Base-by-base conservation (phyloP, 30 jellyfish, hydroid and myxozoan species). In the Haliclystus octoradiatus region DNA sequence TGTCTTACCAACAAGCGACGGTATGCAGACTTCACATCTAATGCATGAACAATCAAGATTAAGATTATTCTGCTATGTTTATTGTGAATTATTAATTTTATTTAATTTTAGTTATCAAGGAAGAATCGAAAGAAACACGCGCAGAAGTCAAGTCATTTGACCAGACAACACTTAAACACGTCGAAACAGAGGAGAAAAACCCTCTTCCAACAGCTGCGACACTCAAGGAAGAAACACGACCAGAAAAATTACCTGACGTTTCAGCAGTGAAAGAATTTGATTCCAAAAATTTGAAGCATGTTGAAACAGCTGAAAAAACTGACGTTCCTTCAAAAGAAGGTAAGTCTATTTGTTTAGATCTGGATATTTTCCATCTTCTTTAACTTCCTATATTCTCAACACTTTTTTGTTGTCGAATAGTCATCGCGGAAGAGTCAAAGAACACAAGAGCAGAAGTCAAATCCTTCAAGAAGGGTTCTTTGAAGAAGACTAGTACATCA, bases 1-100 rank as follows among this genome's bases (percentile, higher is more conserved):
- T 31, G 95, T 80, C 26, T 72, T 89, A 31, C 98, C 98, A 70
- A 89, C 98, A 1, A 50, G 74, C 1, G 98, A 89, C 26, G 94
- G 94, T 82, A 49, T 14, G 84, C 1, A 33, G 12, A 5, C 14
- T 40, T n/a, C n/a, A n/a, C n/a, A n/a, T n/a, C n/a, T n/a, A n/a
- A n/a, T n/a, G n/a, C n/a, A n/a, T n/a, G n/a, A 40, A 5, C 9
- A 40, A 40, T 40, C 57, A 40, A 40, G 9, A 5, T 5, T 5
- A 40, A 40, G 19, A 40, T 40, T 40, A 19, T 19, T 9, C 57
- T 40, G n/a, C n/a, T n/a, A n/a, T n/a, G n/a, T 40, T 40, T 40
- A 19, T 40, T 19, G 23, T 53, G 68, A 5, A 53, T 5, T 13
- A 24, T 26, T 5, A 2, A 3, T 66, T 32, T 32, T 62, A 26